Conservation (phyloP, 2,888 invertebrate genomes). For the Lithophane socia region DNA sequence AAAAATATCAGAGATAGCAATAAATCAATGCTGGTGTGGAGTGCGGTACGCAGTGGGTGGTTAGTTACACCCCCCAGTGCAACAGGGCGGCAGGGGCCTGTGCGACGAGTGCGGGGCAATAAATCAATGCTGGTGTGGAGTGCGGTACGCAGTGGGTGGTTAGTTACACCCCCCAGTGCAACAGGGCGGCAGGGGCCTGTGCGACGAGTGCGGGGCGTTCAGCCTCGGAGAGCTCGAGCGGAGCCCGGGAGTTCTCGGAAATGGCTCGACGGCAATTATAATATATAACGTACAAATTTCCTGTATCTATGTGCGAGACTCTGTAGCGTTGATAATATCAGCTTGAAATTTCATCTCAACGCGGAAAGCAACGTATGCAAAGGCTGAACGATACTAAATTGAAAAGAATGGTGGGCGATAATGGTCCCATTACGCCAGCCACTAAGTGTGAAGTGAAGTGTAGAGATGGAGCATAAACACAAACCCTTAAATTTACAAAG, state of each 20-base stretch:
- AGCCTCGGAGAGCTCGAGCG: neutral
- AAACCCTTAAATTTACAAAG: slow-evolving; percentile 57
- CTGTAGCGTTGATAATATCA: neutral
- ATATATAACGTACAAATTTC: neutral
- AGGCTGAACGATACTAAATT: neutral
- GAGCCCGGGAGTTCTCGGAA: slow-evolving; percentile 6
- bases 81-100: slow-evolving; percentile 19
- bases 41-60: slow-evolving; percentile 6
- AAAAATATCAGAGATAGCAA: neutral
- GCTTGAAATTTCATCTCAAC: neutral
- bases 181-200: slow-evolving; percentile 16
- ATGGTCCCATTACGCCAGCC: too few species aligned
- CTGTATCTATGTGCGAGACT: neutral
- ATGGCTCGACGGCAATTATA: neutral
- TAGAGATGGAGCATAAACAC: neutral
- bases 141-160: slow-evolving; percentile 6
- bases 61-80: slow-evolving; percentile 11
- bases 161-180: slow-evolving; percentile 17
- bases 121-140: slow-evolving; percentile 23
- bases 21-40: slow-evolving; percentile 27
- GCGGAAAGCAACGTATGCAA: neutral
- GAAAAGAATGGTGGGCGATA: neutral
- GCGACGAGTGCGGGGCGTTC: neutral
- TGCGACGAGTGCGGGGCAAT: neutral
- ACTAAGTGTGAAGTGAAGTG: too few species aligned